Conservation (phyloP, 2,797 vertebrate species). For the Acanthis flammea region DNA sequence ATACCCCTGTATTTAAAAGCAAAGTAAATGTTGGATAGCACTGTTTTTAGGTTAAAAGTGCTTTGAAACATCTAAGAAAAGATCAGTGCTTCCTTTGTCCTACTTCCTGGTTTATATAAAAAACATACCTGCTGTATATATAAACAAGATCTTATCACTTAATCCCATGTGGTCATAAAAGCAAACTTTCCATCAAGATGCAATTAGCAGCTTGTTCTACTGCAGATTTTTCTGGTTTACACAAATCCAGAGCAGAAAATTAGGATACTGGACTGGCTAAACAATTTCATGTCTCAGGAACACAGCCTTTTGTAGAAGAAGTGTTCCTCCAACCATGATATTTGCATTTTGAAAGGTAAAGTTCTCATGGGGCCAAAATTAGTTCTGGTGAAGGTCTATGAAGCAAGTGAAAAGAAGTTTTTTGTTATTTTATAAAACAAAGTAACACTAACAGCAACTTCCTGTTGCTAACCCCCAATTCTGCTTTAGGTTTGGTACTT, state of each 20-base stretch:
- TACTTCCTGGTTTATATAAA: not conserved
- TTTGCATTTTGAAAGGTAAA: not conserved
- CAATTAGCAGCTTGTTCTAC: not conserved
- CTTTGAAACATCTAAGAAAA: not conserved
- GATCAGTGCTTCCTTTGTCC: not conserved
- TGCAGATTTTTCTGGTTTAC: not conserved
- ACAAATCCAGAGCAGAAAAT: not conserved
- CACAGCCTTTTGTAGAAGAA: not conserved
- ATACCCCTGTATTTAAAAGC: not conserved
- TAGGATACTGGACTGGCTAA: not conserved
- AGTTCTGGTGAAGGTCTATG: not conserved
- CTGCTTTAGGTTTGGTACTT: not conserved
- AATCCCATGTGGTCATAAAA: not conserved
- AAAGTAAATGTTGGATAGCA: not conserved
- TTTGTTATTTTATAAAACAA: not conserved
- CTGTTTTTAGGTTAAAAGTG: not conserved
- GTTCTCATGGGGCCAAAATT: not conserved
- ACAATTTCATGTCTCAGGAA: not conserved
- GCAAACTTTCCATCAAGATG: not conserved
- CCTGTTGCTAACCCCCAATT: not conserved
- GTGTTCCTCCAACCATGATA: not conserved
- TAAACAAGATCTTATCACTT: not conserved
- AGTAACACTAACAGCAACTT: not conserved
- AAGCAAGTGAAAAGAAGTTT: not conserved
- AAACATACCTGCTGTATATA: not conserved